Evolutionary conservation across 2,888 invertebrate species (phyloP), one percentile per base, ranked within the genome.

Genomic region (Eledone cirrhosa): DNA sequence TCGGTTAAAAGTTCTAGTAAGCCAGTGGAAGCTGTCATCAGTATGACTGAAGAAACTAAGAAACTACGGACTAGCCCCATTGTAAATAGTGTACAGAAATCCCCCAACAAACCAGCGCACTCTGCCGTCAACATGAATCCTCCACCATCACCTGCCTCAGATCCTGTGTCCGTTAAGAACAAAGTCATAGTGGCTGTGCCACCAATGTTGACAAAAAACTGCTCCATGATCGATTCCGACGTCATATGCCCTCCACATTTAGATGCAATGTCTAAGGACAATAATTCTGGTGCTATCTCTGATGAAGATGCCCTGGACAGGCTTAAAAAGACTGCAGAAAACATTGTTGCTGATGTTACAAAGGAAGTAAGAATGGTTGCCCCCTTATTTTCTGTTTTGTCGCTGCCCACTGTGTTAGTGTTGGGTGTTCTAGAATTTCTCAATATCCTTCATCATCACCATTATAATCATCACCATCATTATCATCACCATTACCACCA

Each of bases 331-430:
- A 94, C 93, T 69, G 94, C 94, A 0, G 93, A 94, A 85, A 94
- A 94, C 87, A 92, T 95, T 86, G 94, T 95, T 16, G 94, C 94
- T 8, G 95, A 94, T 88, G 91, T 95, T 83, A 94, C 95, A 83
- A 94, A 94, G 80, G 95, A 95, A 79, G 94, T 94, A 87, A 77
- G 81, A 81, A 81, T 41, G 41, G n/a, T n/a, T n/a, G n/a, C n/a
- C n/a, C n/a, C n/a, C n/a, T n/a, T 41, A 41, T 41, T 41, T 41
- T 41, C 4, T 41, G 33, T 7, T 7, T 41, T 41, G 33, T 41
- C 8, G 8, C 33, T 41, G 33, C 3, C n/a, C n/a, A n/a, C n/a
- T n/a, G n/a, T n/a, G n/a, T n/a, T n/a, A 41, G 41, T 41, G 5
- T 41, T 41, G 41, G 41, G 11, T 41, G 11, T 41, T 41, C n/a